Percentiles rank a stretch among this genome's conserved stretches.
phyloP scores from a whole-genome alignment of 2,113 vertebrate species.

The Lonchura striata region DNA sequence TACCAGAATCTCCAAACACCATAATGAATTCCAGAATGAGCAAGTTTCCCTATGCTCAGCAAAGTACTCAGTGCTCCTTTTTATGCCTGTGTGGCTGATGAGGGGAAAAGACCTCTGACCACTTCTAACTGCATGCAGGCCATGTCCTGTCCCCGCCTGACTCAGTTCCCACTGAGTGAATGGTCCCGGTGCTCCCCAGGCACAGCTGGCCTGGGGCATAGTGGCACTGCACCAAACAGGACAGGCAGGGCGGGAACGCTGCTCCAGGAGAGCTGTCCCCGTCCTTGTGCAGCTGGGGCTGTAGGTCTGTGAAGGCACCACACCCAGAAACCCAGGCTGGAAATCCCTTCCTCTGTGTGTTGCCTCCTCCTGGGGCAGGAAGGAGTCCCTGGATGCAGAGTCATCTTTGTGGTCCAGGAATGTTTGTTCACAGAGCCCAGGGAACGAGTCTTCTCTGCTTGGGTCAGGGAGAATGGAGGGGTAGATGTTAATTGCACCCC shows the following conservation, averaged over 20 bases:
- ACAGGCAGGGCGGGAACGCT: neutral
- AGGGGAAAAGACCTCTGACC: neutral
- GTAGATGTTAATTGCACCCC: neutral
- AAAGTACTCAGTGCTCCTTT: neutral
- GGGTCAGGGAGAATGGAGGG: neutral
- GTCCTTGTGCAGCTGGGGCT: neutral
- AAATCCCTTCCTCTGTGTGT: neutral
- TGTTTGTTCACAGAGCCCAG: neutral
- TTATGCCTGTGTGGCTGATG: neutral
- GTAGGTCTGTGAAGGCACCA: neutral
- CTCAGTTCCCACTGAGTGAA: neutral
- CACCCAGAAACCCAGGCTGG: neutral
- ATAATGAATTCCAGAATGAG: neutral
- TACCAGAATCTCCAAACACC: neutral
- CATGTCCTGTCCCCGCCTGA: neutral
- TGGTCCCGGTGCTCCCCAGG: neutral
- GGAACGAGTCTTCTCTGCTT: neutral
- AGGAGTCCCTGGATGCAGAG: neutral
- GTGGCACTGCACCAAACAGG: neutral
- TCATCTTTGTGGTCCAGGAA: neutral
- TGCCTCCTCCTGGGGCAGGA: neutral
- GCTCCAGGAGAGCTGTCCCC: neutral
- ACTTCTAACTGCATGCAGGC: neutral
- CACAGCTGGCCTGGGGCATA: neutral
- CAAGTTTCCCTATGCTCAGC: neutral